These are phyloP conservation scores for Tenthredo notha DNA, from an alignment of 2,888 invertebrate genomes.

Conservation along the genomic window DNA sequence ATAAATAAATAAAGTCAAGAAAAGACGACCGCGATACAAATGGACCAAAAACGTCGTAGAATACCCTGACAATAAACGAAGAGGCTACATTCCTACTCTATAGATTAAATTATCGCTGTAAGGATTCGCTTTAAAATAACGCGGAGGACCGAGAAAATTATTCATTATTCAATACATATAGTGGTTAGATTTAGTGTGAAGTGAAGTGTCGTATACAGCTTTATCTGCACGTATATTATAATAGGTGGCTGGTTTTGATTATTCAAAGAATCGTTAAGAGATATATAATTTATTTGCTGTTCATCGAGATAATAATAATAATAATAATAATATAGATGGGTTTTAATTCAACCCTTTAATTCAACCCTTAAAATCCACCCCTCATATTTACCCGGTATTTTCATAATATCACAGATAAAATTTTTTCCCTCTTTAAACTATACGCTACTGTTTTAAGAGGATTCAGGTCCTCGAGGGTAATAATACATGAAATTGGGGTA, in stretches of 20 bases:
- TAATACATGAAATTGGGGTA: neutral
- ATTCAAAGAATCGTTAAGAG: neutral
- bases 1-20: neutral
- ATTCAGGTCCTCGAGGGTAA: neutral
- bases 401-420: neutral
- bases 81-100: neutral
- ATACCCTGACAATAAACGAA: slow-evolving; percentile 10
- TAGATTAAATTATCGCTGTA: neutral
- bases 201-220: slow-evolving; percentile 35
- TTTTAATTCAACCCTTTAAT: neutral
- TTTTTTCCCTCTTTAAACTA: neutral
- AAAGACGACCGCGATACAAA: neutral
- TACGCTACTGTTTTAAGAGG: neutral
- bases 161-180: neutral
- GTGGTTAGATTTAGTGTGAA: slow-evolving; percentile 30
- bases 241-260: neutral
- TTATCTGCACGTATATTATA: neutral
- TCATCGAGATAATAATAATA: neutral
- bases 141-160: neutral
- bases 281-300: neutral
- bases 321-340: neutral
- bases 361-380: neutral
- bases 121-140: neutral
- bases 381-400: neutral
- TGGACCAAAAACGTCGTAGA: neutral